phyloP scores from a whole-genome alignment of 1,140 invertebrate species.

The Drosophila littoralis region DNA sequence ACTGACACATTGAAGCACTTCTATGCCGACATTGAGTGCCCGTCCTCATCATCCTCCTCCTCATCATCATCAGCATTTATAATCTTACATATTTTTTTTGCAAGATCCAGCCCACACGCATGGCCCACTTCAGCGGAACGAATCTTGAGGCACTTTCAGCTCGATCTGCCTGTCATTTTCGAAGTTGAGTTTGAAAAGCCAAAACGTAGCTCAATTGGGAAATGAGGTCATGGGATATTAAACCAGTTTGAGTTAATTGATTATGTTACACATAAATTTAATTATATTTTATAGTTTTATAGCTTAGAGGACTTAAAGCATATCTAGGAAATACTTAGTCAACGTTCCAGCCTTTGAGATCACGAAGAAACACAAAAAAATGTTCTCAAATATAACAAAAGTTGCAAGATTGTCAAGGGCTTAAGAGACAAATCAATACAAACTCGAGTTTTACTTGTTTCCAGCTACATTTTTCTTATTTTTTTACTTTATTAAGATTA shows the following conservation, averaged over 20 bases:
- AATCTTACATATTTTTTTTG: conserved; percentile 6
- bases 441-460: no score
- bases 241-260: background rate
- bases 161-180: conserved; percentile 60
- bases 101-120: conserved; percentile 67
- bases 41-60: conserved; percentile 45
- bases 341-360: no score
- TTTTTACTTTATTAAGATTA: no score
- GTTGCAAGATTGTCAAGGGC: no score
- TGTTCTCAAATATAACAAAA: no score
- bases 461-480: no score
- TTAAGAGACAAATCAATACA: no score
- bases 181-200: conserved; percentile 29
- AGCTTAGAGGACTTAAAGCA: no score
- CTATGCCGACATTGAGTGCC: conserved; percentile 74
- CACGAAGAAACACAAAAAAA: no score
- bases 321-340: no score
- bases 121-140: conserved; percentile 62
- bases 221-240: conserved; percentile 53
- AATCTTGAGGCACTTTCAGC: conserved; percentile 52
- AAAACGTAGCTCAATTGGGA: conserved; percentile 22
- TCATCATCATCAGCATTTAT: conserved; percentile 37
- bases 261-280: background rate
- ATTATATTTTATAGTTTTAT: no score
- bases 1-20: conserved; percentile 80